A percentile compares a stretch with the other conserved stretches of the same genome.
Conservation (phyloP, 2,797 vertebrate genomes). For the Sebastes trivittatus region DNA sequence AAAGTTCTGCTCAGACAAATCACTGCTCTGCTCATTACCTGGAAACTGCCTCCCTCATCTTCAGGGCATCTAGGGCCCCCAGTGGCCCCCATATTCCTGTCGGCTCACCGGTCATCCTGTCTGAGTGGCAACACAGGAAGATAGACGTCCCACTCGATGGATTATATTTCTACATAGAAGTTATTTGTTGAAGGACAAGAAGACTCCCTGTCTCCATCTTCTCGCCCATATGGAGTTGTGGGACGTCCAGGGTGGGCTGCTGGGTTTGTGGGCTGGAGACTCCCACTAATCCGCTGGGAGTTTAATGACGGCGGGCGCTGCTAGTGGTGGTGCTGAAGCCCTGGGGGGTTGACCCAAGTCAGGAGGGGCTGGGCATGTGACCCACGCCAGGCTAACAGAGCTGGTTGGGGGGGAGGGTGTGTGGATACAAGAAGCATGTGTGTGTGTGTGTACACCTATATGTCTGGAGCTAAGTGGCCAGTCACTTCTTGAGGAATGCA, state of each 20-base stretch:
- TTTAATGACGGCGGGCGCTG: slow-evolving; percentile 72
- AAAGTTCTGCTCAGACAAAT: not conserved
- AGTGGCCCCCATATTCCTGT: slow-evolving; percentile 31
- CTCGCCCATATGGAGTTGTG: slow-evolving; percentile 18
- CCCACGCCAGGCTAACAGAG: slow-evolving; percentile 52
- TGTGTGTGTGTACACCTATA: slow-evolving; percentile 41
- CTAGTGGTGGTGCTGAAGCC: slow-evolving; percentile 67
- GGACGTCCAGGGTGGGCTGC: slow-evolving; percentile 61
- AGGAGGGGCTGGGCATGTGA: slow-evolving; percentile 80
- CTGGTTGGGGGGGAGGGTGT: slow-evolving; percentile 56
- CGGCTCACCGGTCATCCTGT: slow-evolving; percentile 71
- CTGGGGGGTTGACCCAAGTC: slow-evolving; percentile 72
- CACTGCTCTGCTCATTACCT: slow-evolving; percentile 73
- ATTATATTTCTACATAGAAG: slow-evolving; percentile 15
- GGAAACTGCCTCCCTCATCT: slow-evolving; percentile 75
- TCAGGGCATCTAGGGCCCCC: slow-evolving; percentile 42
- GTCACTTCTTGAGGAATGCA: slow-evolving; percentile 54
- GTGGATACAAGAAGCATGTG: slow-evolving; percentile 23
- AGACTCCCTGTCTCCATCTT: slow-evolving; percentile 8
- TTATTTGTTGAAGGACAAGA: slow-evolving; percentile 1
- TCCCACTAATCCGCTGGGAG: slow-evolving; percentile 78
- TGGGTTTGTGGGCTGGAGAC: slow-evolving; percentile 65
- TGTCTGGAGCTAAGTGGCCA: slow-evolving; percentile 58
- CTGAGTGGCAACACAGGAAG: slow-evolving; percentile 52
- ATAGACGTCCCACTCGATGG: not conserved